A percentile compares a stretch with the other conserved stretches of the same genome.
Conservation (phyloP, 2,113 vertebrate genomes). For the Spea multiplicata region DNA sequence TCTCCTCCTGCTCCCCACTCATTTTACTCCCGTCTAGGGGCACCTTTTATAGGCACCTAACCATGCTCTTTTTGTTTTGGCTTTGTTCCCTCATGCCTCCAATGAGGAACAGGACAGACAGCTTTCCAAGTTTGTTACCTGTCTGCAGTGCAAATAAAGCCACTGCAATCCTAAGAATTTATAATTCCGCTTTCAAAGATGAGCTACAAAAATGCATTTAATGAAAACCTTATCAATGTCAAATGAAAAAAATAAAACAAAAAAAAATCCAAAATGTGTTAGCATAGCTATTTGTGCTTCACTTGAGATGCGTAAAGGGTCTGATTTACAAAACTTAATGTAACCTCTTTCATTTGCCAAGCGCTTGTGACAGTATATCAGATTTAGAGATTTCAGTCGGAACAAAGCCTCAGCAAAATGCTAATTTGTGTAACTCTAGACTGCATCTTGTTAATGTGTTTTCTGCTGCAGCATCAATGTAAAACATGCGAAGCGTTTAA, state of each 20-base stretch:
- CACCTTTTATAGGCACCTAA: too few relatives aligned
- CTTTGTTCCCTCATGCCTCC: too few relatives aligned
- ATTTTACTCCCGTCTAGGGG: too few relatives aligned
- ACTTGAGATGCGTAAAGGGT: constrained; percentile 31
- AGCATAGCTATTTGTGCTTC: constrained; percentile 27
- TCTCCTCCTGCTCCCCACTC: too few relatives aligned
- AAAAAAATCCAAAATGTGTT: constrained; percentile 1
- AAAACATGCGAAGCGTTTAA: constrained; percentile 25
- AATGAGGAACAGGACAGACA: too few relatives aligned
- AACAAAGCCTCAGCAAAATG: constrained; percentile 39
- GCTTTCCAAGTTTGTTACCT: too few relatives aligned
- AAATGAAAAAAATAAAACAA: constrained; percentile 33
- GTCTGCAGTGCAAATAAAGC: constrained; percentile 27
- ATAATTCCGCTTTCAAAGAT: not conserved
- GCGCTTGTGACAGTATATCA: constrained; percentile 30
- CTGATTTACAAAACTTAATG: constrained; percentile 40
- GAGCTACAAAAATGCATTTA: constrained; percentile 23
- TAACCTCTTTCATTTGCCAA: constrained; percentile 20
- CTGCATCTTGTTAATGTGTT: constrained; percentile 25
- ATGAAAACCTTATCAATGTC: constrained; percentile 37
- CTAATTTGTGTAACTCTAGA: constrained; percentile 30
- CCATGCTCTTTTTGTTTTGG: too few relatives aligned
- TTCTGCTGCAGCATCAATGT: constrained; percentile 6
- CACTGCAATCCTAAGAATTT: constrained; percentile 20
- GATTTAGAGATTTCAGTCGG: constrained; percentile 32